Base-by-base conservation (phyloP, 2,888 invertebrate species). In the Zygaena filipendulae region DNA sequence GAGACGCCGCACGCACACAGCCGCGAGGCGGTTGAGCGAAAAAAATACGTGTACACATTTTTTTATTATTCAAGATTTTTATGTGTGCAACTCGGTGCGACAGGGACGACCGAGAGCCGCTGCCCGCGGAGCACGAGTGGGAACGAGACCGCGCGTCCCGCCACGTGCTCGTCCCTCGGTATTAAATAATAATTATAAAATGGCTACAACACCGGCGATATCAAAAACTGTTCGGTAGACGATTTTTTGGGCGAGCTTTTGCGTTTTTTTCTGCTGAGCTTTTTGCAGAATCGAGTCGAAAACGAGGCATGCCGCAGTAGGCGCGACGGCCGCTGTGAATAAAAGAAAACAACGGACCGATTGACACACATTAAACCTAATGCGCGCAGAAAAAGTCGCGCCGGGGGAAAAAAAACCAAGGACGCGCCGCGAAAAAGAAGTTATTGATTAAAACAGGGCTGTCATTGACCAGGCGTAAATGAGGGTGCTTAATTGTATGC, bases 171-270 rank as follows among this genome's bases (percentile, higher is more conserved):
- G 71, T 70, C 70, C 72, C 75, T 64, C 53, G 69, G 71, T 75
- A 79, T 79, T 79, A 79, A 79, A 79, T 79, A 79, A 79, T 79
- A 79, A 79, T 79, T 79, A n/a, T n/a, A 79, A 79, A 79, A 79
- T 77, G 79, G 77, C 75, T 79, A 72, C 72, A 74, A 74, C 70
- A 70, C 62, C 59, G 67, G 63, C 69, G 71, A 68, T 72, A 66
- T 69, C 67, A 69, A 67, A 72, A 68, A 70, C 59, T 61, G 63
- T 68, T 68, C 59, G 67, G 75, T 72, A 75, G 79, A 79, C 79
- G 56, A 77, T 77, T 74, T 79, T 79, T 79, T 77, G 72, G 64
- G 49, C 45, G 52, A 74, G 75, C 74, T 77, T 74, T 71, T 60
- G 59, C 54, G 60, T 64, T 75, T 72, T 79, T 75, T n/a, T n/a